phyloP scores from a whole-genome alignment of 1,140 invertebrate species.

The Drosophila baimaii region DNA sequence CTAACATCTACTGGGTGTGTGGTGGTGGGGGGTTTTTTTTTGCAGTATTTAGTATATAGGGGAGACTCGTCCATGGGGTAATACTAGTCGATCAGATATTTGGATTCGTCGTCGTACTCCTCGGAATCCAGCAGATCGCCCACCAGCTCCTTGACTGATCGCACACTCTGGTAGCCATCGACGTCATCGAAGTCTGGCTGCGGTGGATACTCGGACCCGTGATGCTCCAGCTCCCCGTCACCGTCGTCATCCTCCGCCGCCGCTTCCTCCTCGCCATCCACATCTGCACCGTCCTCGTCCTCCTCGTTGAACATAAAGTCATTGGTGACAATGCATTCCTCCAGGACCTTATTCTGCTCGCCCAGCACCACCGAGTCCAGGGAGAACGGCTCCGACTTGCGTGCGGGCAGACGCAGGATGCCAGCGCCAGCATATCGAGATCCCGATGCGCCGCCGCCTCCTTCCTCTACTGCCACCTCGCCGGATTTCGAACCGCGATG shows the following conservation, averaged over 20 bases:
- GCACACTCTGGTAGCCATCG: constrained; percentile 48
- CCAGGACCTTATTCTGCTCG: constrained; percentile 64
- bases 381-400: constrained; percentile 15
- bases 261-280: constrained; percentile 13
- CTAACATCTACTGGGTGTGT: constrained; percentile 1
- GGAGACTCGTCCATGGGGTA: not conserved
- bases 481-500: constrained; percentile 33
- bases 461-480: not conserved
- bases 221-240: constrained; percentile 44
- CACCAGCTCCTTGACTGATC: constrained; percentile 59
- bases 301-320: constrained; percentile 76
- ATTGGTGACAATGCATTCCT: constrained; percentile 74
- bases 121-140: constrained; percentile 58
- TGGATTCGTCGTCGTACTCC: constrained; percentile 59
- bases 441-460: not conserved
- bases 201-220: constrained; percentile 28
- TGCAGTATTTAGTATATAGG: not conserved
- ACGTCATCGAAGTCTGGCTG: constrained; percentile 27
- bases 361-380: constrained; percentile 36
- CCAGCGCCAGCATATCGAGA: not conserved
- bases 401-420: constrained; percentile 11
- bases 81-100: constrained; percentile 72
- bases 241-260: constrained; percentile 35
- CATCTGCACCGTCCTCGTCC: constrained; percentile 31
- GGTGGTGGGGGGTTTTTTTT: constrained; percentile 5